phyloP scores from a whole-genome alignment of 2,888 invertebrate species.

The Pyralis farinalis region DNA sequence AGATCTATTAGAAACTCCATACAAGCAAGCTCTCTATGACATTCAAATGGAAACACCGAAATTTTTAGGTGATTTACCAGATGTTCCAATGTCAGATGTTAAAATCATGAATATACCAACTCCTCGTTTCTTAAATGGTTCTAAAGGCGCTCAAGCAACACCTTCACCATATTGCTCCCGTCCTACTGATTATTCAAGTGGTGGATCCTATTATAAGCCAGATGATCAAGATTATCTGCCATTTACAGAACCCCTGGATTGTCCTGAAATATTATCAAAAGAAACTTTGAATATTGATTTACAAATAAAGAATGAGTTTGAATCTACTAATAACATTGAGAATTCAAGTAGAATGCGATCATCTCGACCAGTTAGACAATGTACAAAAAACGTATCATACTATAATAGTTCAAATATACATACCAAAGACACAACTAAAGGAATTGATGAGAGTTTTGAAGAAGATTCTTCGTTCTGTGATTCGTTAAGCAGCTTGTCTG shows the following conservation, averaged over 20 bases:
- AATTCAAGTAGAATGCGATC: neutral
- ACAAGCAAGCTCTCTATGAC: conserved; percentile 71
- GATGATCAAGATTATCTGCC: conserved; percentile 79
- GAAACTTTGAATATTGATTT: conserved; percentile 24
- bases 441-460: conserved; percentile 32
- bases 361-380: conserved; percentile 59
- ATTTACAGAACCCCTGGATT: conserved; percentile 43
- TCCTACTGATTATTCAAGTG: conserved; percentile 82
- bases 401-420: conserved; percentile 30
- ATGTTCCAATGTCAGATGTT: conserved; percentile 72
- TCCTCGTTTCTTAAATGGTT: conserved; percentile 74
- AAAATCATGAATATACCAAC: conserved; percentile 81
- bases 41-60: conserved; percentile 80
- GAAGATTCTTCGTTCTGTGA: conserved; percentile 40
- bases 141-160: conserved; percentile 52
- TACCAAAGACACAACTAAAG: conserved; percentile 28
- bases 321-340: conserved; percentile 10
- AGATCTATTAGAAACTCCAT: conserved; percentile 80
- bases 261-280: conserved; percentile 37
- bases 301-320: conserved; percentile 19
- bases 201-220: conserved; percentile 83
- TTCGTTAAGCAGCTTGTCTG: conserved; percentile 30
- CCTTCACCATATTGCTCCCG: conserved; percentile 69
- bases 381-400: conserved; percentile 72
- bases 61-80: conserved; percentile 66